Base-by-base conservation (phyloP, 2,113 vertebrate genomes). In the Elaphurus davidianus region DNA sequence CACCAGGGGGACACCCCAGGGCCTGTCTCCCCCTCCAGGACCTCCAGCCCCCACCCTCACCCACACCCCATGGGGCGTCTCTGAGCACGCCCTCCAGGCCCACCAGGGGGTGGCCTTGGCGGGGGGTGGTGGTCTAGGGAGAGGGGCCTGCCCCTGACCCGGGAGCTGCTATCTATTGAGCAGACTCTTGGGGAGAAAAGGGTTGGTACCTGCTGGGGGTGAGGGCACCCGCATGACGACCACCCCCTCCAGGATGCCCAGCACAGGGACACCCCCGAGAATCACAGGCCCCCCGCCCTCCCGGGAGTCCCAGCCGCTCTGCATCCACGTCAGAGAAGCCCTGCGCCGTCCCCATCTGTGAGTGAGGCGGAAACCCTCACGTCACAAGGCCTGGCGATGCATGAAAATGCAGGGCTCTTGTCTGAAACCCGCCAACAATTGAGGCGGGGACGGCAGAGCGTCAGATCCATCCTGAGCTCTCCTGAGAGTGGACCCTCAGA, bases 41-140 rank as follows among this genome's bases (percentile, higher is more conserved):
- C n/a, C 43, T 8, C 11, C 1, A 3, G 25, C 0, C 27, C 3
- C 43, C 17, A 25, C 50, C 40, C 23, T 79, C 59, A 9, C 27
- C 62, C 21, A 36, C 8, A 5, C 27, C 17, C 78, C 4, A 0
- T 1, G 5, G 0, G 30, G 28, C 9, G 1, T 30, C 36, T 40
- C 64, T 16, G 2, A 5, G 30, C 19, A 7, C 0, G 3, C 8
- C 8, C 28, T 30, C 25, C 10, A 0, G 5, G 2, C 12, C 3
- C 5, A 7, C 45, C 40, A 12, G 6, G 8, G 25, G 25, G 6
- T 17, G 21, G 27, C 8, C 40, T 7, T 6, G 12, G 50, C 16
- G 74, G 25, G 40, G 64, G 30, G 3, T 40, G 9, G 14, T 4
- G 28, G 60, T 33, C 60, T 15, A 5, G 33, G 14, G 33, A 17